Conservation (phyloP, 2,113 vertebrate species). For the Onychostoma macrolepis region DNA sequence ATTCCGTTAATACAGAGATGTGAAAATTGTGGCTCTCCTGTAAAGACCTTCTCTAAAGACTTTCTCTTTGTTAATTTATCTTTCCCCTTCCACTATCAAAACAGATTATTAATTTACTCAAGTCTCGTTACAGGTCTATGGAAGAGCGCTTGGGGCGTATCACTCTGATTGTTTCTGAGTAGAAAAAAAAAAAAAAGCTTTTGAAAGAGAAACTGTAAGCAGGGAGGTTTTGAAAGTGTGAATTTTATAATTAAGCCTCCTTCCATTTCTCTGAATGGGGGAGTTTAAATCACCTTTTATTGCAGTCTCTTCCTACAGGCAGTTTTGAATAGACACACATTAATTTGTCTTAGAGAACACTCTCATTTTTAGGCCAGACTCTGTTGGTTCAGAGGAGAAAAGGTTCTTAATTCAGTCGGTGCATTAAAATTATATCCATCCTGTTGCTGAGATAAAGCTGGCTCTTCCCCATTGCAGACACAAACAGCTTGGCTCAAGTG, state of each 20-base stretch:
- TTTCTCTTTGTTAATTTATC: not conserved
- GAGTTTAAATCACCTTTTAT: slow-evolving; percentile 22
- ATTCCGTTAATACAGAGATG: not conserved
- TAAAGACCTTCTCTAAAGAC: not conserved
- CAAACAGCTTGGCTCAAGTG: slow-evolving; percentile 54
- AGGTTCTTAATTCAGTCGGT: slow-evolving; percentile 29
- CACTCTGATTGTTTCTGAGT: not conserved
- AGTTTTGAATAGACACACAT: not conserved
- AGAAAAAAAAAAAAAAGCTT: not conserved
- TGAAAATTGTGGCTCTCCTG: not conserved
- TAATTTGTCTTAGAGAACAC: not conserved
- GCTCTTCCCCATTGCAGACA: slow-evolving; percentile 13
- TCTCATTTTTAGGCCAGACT: slow-evolving; percentile 16
- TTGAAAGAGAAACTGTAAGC: slow-evolving; percentile 13
- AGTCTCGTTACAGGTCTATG: not conserved
- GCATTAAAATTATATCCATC: slow-evolving; percentile 42
- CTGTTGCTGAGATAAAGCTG: slow-evolving; percentile 60
- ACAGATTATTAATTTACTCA: slow-evolving; percentile 2
- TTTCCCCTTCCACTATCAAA: not conserved
- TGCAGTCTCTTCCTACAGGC: slow-evolving; percentile 34
- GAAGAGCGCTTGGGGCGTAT: not conserved
- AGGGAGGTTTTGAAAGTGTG: not conserved
- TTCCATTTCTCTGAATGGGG: not conserved
- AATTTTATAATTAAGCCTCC: slow-evolving; percentile 22
- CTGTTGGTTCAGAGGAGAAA: not conserved